These are phyloP conservation scores for Rhyzopertha dominica DNA, from an alignment of 1,140 invertebrate species.

Conservation along the genomic window DNA sequence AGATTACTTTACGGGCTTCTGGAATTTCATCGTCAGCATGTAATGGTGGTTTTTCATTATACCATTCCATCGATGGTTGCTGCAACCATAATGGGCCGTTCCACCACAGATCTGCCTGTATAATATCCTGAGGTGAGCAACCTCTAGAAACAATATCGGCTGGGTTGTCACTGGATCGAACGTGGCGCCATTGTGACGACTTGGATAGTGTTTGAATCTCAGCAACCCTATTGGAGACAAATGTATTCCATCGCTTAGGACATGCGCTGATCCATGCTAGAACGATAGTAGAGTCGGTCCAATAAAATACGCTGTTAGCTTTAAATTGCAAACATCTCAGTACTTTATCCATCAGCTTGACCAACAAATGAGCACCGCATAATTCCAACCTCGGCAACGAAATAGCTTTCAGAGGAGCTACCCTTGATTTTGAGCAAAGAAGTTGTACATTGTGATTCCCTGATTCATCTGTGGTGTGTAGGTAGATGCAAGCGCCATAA, in stretches of 20 bases:
- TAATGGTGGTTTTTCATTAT: no score
- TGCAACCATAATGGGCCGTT: no score
- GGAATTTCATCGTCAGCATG: no score
- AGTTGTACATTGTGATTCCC: not conserved
- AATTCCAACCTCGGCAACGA: constrained; percentile 21
- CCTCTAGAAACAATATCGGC: constrained; percentile 41
- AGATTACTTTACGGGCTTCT: no score
- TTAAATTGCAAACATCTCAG: no score
- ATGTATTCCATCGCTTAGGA: constrained; percentile 33
- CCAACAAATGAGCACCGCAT: no score
- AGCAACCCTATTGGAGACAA: constrained; percentile 40
- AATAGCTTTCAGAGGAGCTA: constrained; percentile 17
- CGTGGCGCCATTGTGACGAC: constrained; percentile 40
- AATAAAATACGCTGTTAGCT: no score
- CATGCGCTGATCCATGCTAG: constrained; percentile 39
- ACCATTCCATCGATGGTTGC: constrained; percentile 3
- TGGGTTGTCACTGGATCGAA: constrained; percentile 42
- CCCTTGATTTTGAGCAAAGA: constrained; percentile 19
- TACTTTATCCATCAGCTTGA: no score
- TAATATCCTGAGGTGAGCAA: constrained; percentile 13
- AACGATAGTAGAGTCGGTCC: constrained; percentile 44
- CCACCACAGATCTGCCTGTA: constrained; percentile 31
- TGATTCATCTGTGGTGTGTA: constrained; percentile 16
- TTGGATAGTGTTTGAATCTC: constrained; percentile 29
- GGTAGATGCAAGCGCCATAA: constrained; percentile 38